These are phyloP conservation scores for Chirona hameri DNA, from an alignment of 2,888 invertebrate genomes.

Conservation along the genomic window DNA sequence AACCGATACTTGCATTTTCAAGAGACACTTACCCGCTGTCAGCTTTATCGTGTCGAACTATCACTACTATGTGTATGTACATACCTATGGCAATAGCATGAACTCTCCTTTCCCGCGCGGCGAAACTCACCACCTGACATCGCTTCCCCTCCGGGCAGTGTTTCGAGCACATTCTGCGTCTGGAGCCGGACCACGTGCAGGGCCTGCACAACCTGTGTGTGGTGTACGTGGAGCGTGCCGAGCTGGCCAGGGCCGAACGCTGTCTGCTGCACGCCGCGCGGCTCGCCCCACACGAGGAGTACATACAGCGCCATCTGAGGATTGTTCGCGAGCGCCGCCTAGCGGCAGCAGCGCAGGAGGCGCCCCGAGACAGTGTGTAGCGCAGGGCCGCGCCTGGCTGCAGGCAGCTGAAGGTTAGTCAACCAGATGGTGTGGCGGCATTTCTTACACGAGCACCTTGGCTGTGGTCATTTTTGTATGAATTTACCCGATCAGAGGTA, in stretches of 20 bases:
- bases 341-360: not conserved
- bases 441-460: too few species aligned
- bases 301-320: constrained; percentile 81
- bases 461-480: too few species aligned
- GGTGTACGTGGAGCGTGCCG: constrained; percentile 87
- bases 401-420: not conserved
- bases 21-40: too few species aligned
- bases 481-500: too few species aligned
- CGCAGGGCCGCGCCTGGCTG: not conserved
- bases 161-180: constrained; percentile 79
- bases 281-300: constrained; percentile 84
- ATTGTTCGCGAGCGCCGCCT: constrained; percentile 62
- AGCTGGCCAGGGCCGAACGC: constrained; percentile 72
- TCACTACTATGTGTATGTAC: too few species aligned
- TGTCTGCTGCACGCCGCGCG: constrained; percentile 76
- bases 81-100: too few species aligned
- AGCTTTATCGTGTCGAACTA: too few species aligned
- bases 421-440: too few species aligned
- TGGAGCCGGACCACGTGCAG: constrained; percentile 88
- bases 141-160: constrained; percentile 57
- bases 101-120: too few species aligned
- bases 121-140: not conserved
- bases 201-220: constrained; percentile 95
- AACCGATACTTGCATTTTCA: too few species aligned
- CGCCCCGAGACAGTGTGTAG: not conserved